phyloP scores from a whole-genome alignment of 2,797 vertebrate species.

The Siniperca scherzeri region DNA sequence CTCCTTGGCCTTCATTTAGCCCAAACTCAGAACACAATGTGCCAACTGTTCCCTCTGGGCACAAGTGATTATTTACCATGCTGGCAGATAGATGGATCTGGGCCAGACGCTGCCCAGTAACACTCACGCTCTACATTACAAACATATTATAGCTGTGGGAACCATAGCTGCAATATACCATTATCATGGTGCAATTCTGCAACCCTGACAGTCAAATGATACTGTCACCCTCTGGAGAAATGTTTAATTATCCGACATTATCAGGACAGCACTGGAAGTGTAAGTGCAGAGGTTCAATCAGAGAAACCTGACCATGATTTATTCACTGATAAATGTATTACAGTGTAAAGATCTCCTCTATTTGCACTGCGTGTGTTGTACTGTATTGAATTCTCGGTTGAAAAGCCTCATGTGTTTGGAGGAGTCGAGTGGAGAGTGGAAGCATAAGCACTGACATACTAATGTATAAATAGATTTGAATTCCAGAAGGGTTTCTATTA shows the following conservation, averaged over 20 bases:
- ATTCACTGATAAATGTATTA: constrained; percentile 40
- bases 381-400: constrained; percentile 46
- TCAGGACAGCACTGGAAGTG: constrained; percentile 28
- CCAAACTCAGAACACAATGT: constrained; percentile 62
- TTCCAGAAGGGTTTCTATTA: constrained; percentile 39
- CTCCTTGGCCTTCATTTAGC: constrained; percentile 64
- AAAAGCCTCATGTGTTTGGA: constrained; percentile 62
- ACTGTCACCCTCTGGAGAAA: constrained; percentile 47
- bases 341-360: constrained; percentile 24
- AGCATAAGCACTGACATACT: constrained; percentile 41
- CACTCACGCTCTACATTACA: constrained; percentile 39
- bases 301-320: constrained; percentile 44
- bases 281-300: constrained; percentile 23
- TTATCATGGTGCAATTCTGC: constrained; percentile 22
- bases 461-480: constrained; percentile 58
- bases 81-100: constrained; percentile 59
- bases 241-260: constrained; percentile 73
- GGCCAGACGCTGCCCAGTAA: constrained; percentile 48
- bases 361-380: constrained; percentile 46
- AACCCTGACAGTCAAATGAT: constrained; percentile 40
- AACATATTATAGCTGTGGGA: constrained; percentile 47
- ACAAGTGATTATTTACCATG: constrained; percentile 68
- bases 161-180: constrained; percentile 32
- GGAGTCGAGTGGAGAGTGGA: constrained; percentile 51
- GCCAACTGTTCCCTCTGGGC: constrained; percentile 58